These are phyloP conservation scores for Mola mola DNA, from an alignment of 2,113 vertebrate species.

Conservation along the genomic window DNA sequence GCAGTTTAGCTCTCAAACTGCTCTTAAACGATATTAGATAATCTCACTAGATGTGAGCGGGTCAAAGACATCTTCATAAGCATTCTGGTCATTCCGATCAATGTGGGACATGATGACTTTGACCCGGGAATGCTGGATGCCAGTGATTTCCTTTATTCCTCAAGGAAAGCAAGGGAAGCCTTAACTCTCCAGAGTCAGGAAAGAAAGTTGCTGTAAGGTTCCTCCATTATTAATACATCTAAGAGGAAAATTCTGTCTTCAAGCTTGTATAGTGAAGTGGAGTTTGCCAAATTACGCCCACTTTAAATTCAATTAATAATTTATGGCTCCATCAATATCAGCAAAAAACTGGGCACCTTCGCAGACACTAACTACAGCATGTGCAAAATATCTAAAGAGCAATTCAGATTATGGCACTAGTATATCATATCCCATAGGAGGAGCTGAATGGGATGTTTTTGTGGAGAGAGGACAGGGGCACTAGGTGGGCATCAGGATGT, in stretches of 20 bases:
- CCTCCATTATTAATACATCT: conserved; percentile 74
- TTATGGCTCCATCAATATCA: conserved; percentile 41
- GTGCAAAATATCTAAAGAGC: conserved; percentile 21
- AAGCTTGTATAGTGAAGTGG: conserved; percentile 35
- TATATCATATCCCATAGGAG: background rate
- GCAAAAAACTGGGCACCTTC: background rate
- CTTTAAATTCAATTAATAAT: conserved; percentile 62
- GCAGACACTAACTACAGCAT: no score
- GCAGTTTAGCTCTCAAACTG: conserved; percentile 18
- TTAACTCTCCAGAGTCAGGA: conserved; percentile 40
- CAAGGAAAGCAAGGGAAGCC: conserved; percentile 46
- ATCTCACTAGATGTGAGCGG: conserved; percentile 39
- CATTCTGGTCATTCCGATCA: conserved; percentile 64
- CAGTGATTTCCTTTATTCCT: conserved; percentile 65
- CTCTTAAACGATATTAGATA: conserved; percentile 50
- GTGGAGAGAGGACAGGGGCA: background rate
- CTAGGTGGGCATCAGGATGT: background rate
- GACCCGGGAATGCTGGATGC: conserved; percentile 65
- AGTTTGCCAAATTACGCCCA: conserved; percentile 51
- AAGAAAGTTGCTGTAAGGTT: conserved; percentile 46
- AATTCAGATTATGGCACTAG: background rate
- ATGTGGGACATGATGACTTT: conserved; percentile 69
- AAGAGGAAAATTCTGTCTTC: conserved; percentile 73
- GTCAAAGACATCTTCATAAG: conserved; percentile 72
- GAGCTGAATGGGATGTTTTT: background rate